phyloP scores from a whole-genome alignment of 2,888 invertebrate species.

The Aelia acuminata region DNA sequence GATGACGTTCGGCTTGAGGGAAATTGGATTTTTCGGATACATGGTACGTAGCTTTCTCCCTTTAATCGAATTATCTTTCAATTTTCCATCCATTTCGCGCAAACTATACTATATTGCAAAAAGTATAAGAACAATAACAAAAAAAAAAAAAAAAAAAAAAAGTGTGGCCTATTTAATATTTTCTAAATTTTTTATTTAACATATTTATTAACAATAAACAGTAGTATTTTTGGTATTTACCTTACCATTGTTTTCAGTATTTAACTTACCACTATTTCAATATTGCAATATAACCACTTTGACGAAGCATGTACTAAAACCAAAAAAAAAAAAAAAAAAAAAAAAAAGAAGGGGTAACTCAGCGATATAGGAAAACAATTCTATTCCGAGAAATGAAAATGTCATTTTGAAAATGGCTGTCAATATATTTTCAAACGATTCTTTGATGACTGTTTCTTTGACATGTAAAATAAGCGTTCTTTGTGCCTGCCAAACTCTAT shows the following conservation, averaged over 20 bases:
- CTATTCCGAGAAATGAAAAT: neutral
- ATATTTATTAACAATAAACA: too few relatives aligned
- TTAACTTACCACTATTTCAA: too few relatives aligned
- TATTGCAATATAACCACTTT: too few relatives aligned
- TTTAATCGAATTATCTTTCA: neutral
- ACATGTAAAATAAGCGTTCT: neutral
- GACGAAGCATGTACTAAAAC: too few relatives aligned
- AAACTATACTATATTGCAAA: neutral
- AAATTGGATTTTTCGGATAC: neutral
- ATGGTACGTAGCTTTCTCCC: neutral
- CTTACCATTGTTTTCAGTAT: too few relatives aligned
- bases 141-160: too few relatives aligned
- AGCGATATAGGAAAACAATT: neutral
- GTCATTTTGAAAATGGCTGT: neutral
- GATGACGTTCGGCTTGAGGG: neutral
- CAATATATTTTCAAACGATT: neutral
- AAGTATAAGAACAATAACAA: too few relatives aligned
- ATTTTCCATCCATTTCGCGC: neutral
- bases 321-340: too few relatives aligned
- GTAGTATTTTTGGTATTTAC: too few relatives aligned
- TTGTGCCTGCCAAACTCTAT: neutral
- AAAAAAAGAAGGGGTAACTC: too few relatives aligned
- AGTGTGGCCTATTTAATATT: too few relatives aligned
- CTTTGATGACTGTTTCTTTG: neutral
- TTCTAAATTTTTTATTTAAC: too few relatives aligned